phyloP scores from a whole-genome alignment of 2,888 invertebrate species.

The Dusona sp. region DNA sequence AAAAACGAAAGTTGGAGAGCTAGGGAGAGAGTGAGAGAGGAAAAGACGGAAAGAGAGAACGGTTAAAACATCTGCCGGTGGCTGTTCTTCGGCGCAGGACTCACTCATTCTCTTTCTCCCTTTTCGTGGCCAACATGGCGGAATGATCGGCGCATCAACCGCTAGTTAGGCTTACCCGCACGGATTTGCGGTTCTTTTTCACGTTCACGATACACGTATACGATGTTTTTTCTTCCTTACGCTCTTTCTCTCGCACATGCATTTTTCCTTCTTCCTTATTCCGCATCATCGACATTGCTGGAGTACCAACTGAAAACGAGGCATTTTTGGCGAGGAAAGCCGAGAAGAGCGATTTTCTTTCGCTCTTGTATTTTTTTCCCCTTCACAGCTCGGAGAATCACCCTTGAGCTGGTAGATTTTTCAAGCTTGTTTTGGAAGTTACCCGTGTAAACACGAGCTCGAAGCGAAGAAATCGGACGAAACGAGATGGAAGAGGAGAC shows the following conservation, averaged over 20 bases:
- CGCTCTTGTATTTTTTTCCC: conserved; percentile 27
- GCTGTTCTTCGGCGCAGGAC: conserved; percentile 25
- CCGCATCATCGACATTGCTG: conserved; percentile 53
- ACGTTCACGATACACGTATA: conserved; percentile 51
- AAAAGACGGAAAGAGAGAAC: conserved; percentile 66
- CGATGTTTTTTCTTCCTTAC: conserved; percentile 22
- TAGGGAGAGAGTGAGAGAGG: conserved; percentile 65
- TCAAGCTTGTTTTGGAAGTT: conserved; percentile 65
- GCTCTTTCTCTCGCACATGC: conserved; percentile 14
- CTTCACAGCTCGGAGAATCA: conserved; percentile 48
- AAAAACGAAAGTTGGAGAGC: conserved; percentile 36
- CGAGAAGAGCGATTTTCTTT: conserved; percentile 27
- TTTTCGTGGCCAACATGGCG: conserved; percentile 83
- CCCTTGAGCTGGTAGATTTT: conserved; percentile 16
- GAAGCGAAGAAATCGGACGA: conserved; percentile 46
- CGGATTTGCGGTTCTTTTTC: conserved; percentile 84
- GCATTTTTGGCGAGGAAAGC: conserved; percentile 55
- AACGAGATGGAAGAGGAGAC: conserved; percentile 36
- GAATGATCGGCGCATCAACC: conserved; percentile 84
- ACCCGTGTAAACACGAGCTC: conserved; percentile 68
- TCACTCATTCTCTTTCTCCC: conserved; percentile 73
- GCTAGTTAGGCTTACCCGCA: conserved; percentile 83
- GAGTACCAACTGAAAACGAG: conserved; percentile 22
- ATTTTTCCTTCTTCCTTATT: conserved; percentile 25
- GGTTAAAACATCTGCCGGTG: conserved; percentile 73